Evolutionary conservation across 2,113 vertebrate species (phyloP).

Genomic region (Perca schrenkii): DNA sequence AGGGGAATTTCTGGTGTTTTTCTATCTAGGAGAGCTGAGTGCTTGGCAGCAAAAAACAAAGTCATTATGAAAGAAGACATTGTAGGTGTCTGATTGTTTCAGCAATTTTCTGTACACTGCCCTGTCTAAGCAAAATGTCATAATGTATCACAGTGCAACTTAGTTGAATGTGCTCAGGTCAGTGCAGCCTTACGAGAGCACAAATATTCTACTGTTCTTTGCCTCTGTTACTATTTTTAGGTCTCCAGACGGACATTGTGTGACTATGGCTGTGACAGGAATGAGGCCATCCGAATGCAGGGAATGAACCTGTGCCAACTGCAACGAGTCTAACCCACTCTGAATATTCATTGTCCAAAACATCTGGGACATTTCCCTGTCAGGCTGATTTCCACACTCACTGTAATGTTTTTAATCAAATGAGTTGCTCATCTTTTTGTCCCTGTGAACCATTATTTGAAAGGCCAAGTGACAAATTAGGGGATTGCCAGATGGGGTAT

Average conservation of each 20-base stretch:
- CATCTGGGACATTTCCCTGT: slow-evolving; percentile 72
- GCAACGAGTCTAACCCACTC: slow-evolving; percentile 46
- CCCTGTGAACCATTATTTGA: slow-evolving; percentile 54
- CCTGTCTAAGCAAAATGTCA: slow-evolving; percentile 2
- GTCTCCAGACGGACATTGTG: slow-evolving; percentile 61
- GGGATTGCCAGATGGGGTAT: slow-evolving; percentile 38
- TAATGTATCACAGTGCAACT: slow-evolving; percentile 22
- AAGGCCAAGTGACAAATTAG: slow-evolving; percentile 72
- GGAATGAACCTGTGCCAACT: slow-evolving; percentile 57
- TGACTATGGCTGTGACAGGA: slow-evolving; percentile 65
- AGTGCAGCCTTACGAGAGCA: slow-evolving; percentile 51
- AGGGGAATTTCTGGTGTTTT: slow-evolving; percentile 25
- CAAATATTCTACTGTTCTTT: slow-evolving; percentile 49
- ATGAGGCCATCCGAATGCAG: slow-evolving; percentile 72
- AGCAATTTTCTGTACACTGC: not conserved
- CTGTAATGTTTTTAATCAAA: slow-evolving; percentile 65
- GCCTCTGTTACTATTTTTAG: slow-evolving; percentile 73
- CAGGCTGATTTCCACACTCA: slow-evolving; percentile 62
- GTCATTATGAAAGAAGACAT: slow-evolving; percentile 8
- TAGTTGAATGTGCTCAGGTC: slow-evolving; percentile 45
- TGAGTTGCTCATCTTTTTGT: slow-evolving; percentile 57
- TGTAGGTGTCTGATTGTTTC: slow-evolving; percentile 20
- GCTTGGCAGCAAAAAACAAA: slow-evolving; percentile 6
- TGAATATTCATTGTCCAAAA: slow-evolving; percentile 71
- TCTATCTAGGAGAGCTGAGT: slow-evolving; percentile 22